Evolutionary conservation across 1,140 invertebrate species (phyloP).

Genomic region (Aphaenogaster ashmeadi): DNA sequence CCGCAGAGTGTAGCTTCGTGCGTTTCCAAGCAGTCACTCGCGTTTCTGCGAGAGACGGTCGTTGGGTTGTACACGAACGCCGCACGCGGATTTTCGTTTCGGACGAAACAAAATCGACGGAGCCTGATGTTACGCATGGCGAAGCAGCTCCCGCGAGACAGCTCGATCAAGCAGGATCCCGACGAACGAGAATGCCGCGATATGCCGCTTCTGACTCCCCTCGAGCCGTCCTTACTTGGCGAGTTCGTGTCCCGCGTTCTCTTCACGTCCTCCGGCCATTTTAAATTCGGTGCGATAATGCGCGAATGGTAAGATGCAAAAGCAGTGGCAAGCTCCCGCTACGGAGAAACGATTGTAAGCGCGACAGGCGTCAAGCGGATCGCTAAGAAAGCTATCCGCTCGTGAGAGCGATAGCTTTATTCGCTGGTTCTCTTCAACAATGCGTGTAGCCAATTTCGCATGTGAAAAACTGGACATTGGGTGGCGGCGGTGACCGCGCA

Average conservation of each 20-base stretch:
- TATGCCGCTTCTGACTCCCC: background rate
- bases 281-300: slow-evolving; percentile 21
- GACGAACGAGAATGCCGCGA: background rate
- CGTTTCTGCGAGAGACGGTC: background rate
- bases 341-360: background rate
- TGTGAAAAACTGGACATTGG: background rate
- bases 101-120: background rate
- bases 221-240: background rate
- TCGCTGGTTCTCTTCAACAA: background rate
- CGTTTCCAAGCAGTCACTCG: background rate
- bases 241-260: background rate
- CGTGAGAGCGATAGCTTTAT: slow-evolving; percentile 10
- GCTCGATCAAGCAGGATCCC: background rate
- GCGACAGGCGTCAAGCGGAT: background rate
- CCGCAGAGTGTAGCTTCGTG: background rate
- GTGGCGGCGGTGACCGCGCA: background rate
- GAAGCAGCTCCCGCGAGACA: background rate
- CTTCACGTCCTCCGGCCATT: slow-evolving; percentile 6
- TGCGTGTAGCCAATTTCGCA: slow-evolving; percentile 5
- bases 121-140: background rate
- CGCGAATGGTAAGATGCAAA: slow-evolving; percentile 21
- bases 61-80: background rate
- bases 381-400: slow-evolving; percentile 15
- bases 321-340: background rate
- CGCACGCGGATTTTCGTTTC: background rate